Evolutionary conservation across 2,797 vertebrate species (phyloP), one percentile per base, ranked within the genome.

Genomic region (Tokudaia muenninki): DNA sequence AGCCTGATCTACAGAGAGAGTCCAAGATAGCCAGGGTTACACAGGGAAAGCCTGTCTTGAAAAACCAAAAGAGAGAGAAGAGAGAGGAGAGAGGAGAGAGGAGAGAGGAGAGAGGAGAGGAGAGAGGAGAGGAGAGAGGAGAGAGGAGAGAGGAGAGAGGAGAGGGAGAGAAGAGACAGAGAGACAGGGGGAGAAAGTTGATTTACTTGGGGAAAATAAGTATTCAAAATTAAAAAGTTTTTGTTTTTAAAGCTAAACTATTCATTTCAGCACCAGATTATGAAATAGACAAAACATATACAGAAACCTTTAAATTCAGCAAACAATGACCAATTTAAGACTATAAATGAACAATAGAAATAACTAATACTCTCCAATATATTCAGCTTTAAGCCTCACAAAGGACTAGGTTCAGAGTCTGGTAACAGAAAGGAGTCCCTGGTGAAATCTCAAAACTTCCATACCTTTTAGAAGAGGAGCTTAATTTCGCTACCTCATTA

Each of bases 211-310:
- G 26, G 75, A 55, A 89, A 93, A 79, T 67, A 89, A 34, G 57
- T 75, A 80, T 78, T 95, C 95, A 82, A 90, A 95, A 93, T 63
- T 91, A 84, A 93, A n/a, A 78, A 65, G 22, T 22, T 86, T 86
- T 90, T 44, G 95, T 75, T 63, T 55, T 82, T 79, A 82, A 94
- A 96, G 67, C 63, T 34, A 83, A 89, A 87, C n/a, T 52, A 31
- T 87, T 96, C 12, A 72, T 92, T 90, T 90, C 17, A 74, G 34
- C 72, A 82, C 55, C 50, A 83, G 29, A 87, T 47, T 90, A 90
- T 47, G 24, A 93, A 88, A 80, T 0, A 83, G 41, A 94, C 61
- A 90, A 96, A 94, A 89, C 24, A 16, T 29, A 91, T 6, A 89
- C 3, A 87, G 41, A 37, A 47, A 59, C 44, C 52, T 83, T 52